Percentiles rank a stretch among this genome's conserved stretches.
Evolutionary conservation across 1,140 invertebrate genomes (phyloP).

Genomic region (Drosophila dunni): DNA sequence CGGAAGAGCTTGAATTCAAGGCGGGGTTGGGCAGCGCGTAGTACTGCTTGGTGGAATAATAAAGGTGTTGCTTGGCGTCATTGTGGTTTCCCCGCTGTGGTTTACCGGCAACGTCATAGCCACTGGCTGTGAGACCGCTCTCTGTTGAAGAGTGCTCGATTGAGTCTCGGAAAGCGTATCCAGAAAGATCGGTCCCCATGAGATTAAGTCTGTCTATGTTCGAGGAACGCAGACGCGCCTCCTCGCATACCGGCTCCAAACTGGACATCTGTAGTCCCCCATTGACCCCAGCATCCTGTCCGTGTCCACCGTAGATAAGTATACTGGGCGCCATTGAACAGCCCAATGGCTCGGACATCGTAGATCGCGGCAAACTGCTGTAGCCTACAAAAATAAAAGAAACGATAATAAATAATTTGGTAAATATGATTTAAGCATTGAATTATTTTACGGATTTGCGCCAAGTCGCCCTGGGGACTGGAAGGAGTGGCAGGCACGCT

Average conservation of each 20-base stretch:
- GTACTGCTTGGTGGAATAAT: slow-evolving; percentile 76
- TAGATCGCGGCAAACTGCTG: slow-evolving; percentile 92
- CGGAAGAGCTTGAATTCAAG: slow-evolving; percentile 56
- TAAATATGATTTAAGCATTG: neutral
- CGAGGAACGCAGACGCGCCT: slow-evolving; percentile 76
- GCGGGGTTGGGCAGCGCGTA: slow-evolving; percentile 69
- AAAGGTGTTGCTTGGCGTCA: slow-evolving; percentile 84
- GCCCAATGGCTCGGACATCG: slow-evolving; percentile 89
- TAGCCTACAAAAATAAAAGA: slow-evolving; percentile 87
- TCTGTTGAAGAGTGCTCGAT: slow-evolving; percentile 90
- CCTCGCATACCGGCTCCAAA: slow-evolving; percentile 88
- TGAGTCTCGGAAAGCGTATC: slow-evolving; percentile 89
- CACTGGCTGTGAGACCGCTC: slow-evolving; percentile 84
- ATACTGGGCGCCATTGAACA: slow-evolving; percentile 85
- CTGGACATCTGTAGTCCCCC: slow-evolving; percentile 58
- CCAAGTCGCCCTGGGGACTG: slow-evolving; percentile 86
- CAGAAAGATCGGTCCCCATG: slow-evolving; percentile 64
- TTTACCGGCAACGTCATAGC: slow-evolving; percentile 84
- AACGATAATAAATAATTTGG: slow-evolving; percentile 4
- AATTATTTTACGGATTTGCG: slow-evolving; percentile 76
- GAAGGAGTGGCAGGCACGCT: slow-evolving; percentile 94
- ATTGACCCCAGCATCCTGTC: slow-evolving; percentile 46
- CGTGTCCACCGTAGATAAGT: slow-evolving; percentile 57
- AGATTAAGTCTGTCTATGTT: slow-evolving; percentile 64
- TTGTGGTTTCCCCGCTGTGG: slow-evolving; percentile 40